Evolutionary conservation across 2,113 vertebrate genomes (phyloP), one percentile per base, ranked within the genome.

Genomic region (Hypomesus transpacificus): DNA sequence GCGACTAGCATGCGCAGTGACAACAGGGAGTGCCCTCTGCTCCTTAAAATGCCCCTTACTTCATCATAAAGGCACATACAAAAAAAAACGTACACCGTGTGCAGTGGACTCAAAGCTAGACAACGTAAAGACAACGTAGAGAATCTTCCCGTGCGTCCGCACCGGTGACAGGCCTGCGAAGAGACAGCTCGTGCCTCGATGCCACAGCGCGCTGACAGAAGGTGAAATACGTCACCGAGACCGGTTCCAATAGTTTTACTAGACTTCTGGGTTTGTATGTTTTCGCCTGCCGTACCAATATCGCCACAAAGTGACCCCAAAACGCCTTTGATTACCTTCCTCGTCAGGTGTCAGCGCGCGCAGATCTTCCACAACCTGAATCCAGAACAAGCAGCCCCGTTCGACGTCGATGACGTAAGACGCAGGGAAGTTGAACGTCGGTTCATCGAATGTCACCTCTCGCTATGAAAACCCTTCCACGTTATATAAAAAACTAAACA

Each of bases 341-440:
- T 85, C 73, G 69, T 84, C 69, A 83, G 74, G 69, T 89, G 89
- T 88, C 87, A 87, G 82, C 78, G 84, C 75, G 82, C 78, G 85
- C 75, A 76, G 87, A 86, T 84, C 85, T 90, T 88, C 88, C 88
- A 90, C 87, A 86, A 87, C 89, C 88, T 88, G 86, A 90, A 90
- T 90, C 89, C 89, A 90, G 90, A 91, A 91, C 89, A 91, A 90
- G 91, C 90, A 89, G 87, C 89, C 85, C 87, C 82, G 80, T 84
- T 81, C 70, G 75, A 88, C 89, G 90, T 87, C 77, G 18, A 1
- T 87, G 78, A 90, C 90, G 90, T 90, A 87, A 90, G 81, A 91
- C 90, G 90, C 81, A 90, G 69, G 51, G 68, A 52, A 74, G 78
- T 56, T 21, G 20, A 61, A 56, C 24, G 88, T 81, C 8, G 61